Evolutionary conservation across 2,888 invertebrate genomes (phyloP), one percentile per base, ranked within the genome.

Genomic region (Leucophenga maculata): DNA sequence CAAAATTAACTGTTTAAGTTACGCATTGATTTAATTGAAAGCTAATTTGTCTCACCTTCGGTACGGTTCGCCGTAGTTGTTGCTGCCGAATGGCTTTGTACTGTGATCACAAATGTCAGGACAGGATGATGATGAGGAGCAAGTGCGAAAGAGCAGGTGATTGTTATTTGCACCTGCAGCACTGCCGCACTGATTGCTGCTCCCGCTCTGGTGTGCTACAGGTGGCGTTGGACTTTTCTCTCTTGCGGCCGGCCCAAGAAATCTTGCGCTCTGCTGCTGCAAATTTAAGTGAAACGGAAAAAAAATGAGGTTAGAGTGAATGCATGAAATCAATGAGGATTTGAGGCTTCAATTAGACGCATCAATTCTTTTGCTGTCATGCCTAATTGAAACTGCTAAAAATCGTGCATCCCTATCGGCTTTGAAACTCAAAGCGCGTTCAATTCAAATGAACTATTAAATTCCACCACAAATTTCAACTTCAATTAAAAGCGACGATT

Each of bases 211-310:
- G 78, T 88, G 85, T 83, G 87, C 82, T 80, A 85, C 85, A 79
- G 88, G 87, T 84, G 87, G 84, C 77, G 87, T 88, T 79, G 87
- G 86, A 85, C 88, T 89, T 85, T 88, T 87, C 83, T 88, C 89
- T 80, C 87, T 86, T 85, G 88, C 86, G 83, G 86, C 85, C 82
- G 89, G 89, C 82, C 88, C 88, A 83, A 89, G 87, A 86, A 88
- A 89, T 88, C 89, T 89, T 87, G 89, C 89, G 89, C 89, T 89
- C 89, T 89, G 89, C 89, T 88, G 89, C 89, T 89, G 85, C 71
- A 87, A 64, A 57, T 31, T n/a, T 13, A 57, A 78, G 18, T 31
- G 26, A 65, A 16, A 59, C 1, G 50, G 6, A 52, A 22, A 50
- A 50, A 20, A 65, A 46, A 20, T 14, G n/a, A 48, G 26, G 13